Base-by-base conservation (phyloP, 2,113 vertebrate species). In the Brienomyrus brachyistius region DNA sequence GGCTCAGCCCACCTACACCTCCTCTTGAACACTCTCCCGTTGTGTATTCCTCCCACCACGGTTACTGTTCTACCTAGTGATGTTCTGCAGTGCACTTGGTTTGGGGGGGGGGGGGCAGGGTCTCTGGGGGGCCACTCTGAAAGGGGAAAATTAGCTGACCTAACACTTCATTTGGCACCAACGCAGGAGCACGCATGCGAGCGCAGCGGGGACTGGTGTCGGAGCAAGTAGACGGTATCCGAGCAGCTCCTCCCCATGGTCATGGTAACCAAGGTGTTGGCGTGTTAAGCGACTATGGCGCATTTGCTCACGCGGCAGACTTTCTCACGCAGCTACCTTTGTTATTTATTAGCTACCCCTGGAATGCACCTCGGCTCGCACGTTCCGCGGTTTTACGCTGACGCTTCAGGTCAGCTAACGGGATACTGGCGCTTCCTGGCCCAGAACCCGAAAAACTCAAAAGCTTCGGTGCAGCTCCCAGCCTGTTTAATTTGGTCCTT, bases 141-240 rank as follows among this genome's bases (percentile, higher is more conserved):
- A 43, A 51, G 5, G 47, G 31, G 88, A 89, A 35, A 90, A 91
- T 91, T 50, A 89, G 59, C 31, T 4, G 80, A 82, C 88, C 88
- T 13, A 89, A 85, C 86, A 88, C 88, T 88, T 88, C 43, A 88
- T 88, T 59, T 77, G 89, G 27, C 62, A 43, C 62, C 82, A 88
- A 87, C 2, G 35, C 51, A 51, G 17, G 17, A 19, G 15, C 70
- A 35, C 50, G 62, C 40, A 31, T 82, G 50, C n/a, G 6, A 80
- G 48, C 27, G n/a, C 23, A 66, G 77, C 35, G 6, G 56, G 19
- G 87, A 62, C 52, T 48, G 5, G 5, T 88, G 88, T 19, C 11
- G 45, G 35, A 91, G 45, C 43, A 82, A 15, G 56, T 23, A 48
- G 45, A 2, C 35, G 19, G 3, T 23, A 5, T 19, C 31, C 19